These are phyloP conservation scores for Leptopilina myrica DNA, from an alignment of 2,888 invertebrate species.

Conservation along the genomic window DNA sequence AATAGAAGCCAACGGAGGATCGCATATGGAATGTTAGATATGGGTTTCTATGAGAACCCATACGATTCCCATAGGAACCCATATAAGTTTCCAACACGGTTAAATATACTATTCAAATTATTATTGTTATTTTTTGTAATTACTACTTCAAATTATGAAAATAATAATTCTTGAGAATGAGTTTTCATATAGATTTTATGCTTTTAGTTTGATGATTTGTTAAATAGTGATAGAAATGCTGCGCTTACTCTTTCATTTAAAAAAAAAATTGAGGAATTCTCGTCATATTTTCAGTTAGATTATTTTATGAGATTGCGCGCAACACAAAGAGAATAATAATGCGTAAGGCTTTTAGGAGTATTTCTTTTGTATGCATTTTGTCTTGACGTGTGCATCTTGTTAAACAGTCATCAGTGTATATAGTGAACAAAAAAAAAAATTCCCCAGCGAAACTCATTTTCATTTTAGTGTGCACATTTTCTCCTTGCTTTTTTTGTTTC, in stretches of 20 bases:
- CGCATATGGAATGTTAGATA: no score
- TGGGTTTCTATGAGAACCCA: no score
- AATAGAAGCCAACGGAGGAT: no score
- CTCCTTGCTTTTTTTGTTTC: background rate
- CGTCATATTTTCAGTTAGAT: background rate
- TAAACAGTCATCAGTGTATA: background rate
- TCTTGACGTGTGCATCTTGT: background rate
- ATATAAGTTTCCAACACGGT: no score
- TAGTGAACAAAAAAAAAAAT: background rate
- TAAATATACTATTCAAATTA: no score
- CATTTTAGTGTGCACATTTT: background rate
- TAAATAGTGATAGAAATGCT: background rate
- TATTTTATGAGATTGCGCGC: background rate
- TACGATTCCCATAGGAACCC: no score
- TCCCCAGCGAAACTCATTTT: constrained; percentile 5
- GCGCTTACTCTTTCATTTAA: no score
- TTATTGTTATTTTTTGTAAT: no score
- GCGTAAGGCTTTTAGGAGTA: background rate
- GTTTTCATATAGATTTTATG: no score
- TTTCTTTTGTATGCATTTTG: background rate
- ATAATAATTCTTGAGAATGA: no score
- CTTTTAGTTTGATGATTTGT: no score
- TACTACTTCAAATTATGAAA: no score
- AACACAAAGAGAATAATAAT: constrained; percentile 18
- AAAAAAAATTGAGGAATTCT: background rate